phyloP scores from a whole-genome alignment of 1,140 invertebrate species.

The Teleogryllus occipitalis region DNA sequence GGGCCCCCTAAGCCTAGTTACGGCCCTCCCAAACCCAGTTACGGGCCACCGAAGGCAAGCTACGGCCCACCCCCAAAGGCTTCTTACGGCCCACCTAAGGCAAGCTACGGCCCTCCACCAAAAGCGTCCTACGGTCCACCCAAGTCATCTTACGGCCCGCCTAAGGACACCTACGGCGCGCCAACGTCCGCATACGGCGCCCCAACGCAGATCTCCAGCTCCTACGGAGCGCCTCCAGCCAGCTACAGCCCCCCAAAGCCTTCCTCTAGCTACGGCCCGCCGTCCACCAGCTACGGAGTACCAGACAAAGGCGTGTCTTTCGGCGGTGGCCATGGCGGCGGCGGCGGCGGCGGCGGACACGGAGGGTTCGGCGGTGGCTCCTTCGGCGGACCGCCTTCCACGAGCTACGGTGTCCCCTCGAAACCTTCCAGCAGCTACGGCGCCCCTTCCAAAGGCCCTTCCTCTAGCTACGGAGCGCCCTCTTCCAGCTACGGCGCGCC shows the following conservation, averaged over 20 bases:
- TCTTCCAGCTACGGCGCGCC: constrained; percentile 14
- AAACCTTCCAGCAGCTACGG: neutral
- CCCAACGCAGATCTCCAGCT: neutral
- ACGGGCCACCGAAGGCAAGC: constrained; percentile 13
- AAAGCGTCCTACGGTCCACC: constrained; percentile 19
- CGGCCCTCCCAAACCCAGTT: constrained; percentile 11
- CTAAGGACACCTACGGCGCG: constrained; percentile 7
- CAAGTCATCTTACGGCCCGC: constrained; percentile 22
- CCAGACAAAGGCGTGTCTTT: neutral
- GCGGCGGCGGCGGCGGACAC: neutral
- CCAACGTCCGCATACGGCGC: constrained; percentile 17
- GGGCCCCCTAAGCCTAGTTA: constrained; percentile 29
- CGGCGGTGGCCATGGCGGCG: neutral
- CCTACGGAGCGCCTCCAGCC: constrained; percentile 13
- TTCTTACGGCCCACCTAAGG: constrained; percentile 25
- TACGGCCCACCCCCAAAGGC: constrained; percentile 30
- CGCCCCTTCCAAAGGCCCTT: constrained; percentile 14
- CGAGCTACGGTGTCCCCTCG: neutral
- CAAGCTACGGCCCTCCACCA: constrained; percentile 25
- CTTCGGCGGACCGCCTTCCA: neutral
- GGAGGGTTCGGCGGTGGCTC: neutral
- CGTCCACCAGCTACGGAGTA: neutral
- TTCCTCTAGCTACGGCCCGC: neutral
- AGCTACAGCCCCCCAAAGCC: neutral
- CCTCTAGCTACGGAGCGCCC: constrained; percentile 17